Evolutionary conservation across 2,888 invertebrate genomes (phyloP), one percentile per base, ranked within the genome.

Genomic region (Nebria brevicollis): DNA sequence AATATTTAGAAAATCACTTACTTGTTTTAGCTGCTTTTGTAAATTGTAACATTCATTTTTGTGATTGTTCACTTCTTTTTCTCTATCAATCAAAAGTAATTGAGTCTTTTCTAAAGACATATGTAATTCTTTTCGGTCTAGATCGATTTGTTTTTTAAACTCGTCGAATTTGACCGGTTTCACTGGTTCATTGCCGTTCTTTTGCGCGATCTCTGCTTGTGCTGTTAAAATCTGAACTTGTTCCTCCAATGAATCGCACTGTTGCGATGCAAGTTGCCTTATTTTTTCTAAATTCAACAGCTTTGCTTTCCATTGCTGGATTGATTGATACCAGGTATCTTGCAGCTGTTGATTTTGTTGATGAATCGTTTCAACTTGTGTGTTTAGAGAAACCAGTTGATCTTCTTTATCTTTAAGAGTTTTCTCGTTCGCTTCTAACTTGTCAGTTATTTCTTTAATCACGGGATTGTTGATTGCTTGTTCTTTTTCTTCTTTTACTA

Each of bases 341-440:
- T 81, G 68, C 13, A 70, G n/a, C 74, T 82, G 74, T 74, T 80
- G 77, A 75, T 82, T 83, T 65, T 76, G 43, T 72, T 77, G n/a
- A 68, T 66, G 74, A 72, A 77, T 64, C 82, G 68, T 73, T 75
- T 64, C 34, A 10, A 81, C 20, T 76, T 74, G 74, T 20, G 82
- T 76, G 41, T 82, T 83, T 8, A 80, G 64, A 7, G 66, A 34
- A 13, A 68, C 75, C 8, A 77, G 77, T 77, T 83, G 42, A 42
- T 81, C 4, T 83, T 84, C 79, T 42, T 76, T 77, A 41, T 82
- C 72, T 77, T 82, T 85, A 83, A 82, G 86, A 74, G 80, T 86
- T 87, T 85, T 89, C 87, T 84, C 89, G 86, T 83, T 90, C 83
- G 83, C 87, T 88, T 82, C 86, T 86, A 82, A 87, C 83, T 80